A percentile compares a stretch with the other conserved stretches of the same genome.
Evolutionary conservation across 1,140 invertebrate species (phyloP).

Genomic region (Platyura marginata): DNA sequence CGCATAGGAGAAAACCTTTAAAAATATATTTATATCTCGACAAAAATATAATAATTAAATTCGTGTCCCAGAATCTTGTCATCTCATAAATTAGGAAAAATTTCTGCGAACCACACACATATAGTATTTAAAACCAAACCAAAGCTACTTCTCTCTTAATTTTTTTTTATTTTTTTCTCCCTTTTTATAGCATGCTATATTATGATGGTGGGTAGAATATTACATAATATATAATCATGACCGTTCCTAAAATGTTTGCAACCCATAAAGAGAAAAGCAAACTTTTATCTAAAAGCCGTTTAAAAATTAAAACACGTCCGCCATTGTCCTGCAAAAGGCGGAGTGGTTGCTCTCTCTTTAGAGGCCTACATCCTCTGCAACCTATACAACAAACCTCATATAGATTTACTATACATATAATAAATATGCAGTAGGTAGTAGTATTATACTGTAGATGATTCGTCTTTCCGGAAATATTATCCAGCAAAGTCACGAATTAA

Average conservation of each 20-base stretch:
- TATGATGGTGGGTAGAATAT: neutral
- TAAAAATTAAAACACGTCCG: neutral
- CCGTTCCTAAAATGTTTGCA: neutral
- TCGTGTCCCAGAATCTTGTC: neutral
- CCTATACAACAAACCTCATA: too few species aligned
- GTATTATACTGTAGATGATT: too few species aligned
- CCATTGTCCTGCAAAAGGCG: neutral
- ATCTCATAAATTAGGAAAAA: neutral
- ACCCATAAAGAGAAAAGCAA: neutral
- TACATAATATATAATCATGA: too few species aligned
- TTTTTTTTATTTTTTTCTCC: too few species aligned
- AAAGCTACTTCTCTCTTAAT: neutral
- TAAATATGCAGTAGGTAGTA: too few species aligned
- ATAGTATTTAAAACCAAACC: neutral
- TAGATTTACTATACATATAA: too few species aligned
- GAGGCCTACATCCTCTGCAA: too few species aligned
- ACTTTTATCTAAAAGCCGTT: neutral
- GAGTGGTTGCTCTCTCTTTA: too few species aligned
- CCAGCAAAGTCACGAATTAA: too few species aligned
- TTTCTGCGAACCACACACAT: neutral
- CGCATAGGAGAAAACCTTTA: neutral
- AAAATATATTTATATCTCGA: neutral
- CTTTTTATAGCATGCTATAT: too few species aligned
- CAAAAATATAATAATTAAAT: neutral
- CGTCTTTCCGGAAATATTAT: too few species aligned